Percentiles rank a stretch among this genome's conserved stretches.
phyloP scores from a whole-genome alignment of 2,888 invertebrate genomes.

The Pollenia angustigena region DNA sequence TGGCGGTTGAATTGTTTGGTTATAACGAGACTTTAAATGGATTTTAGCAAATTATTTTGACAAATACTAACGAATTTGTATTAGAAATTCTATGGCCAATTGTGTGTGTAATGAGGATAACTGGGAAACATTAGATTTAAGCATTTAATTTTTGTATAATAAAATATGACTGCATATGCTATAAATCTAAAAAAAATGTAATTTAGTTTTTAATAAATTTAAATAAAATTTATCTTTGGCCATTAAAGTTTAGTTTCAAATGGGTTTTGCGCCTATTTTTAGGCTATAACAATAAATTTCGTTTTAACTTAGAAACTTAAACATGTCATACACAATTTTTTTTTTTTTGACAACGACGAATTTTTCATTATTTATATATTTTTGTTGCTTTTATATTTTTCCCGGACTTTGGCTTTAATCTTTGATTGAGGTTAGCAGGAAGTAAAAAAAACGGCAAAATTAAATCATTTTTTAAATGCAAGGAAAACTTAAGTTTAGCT shows the following conservation, averaged over 20 bases:
- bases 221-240: slow-evolving; percentile 44
- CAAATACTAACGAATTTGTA: slow-evolving; percentile 22
- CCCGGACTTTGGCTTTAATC: slow-evolving; percentile 52
- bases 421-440: slow-evolving; percentile 67
- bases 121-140: slow-evolving; percentile 24
- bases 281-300: slow-evolving; percentile 51
- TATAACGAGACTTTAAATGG: slow-evolving; percentile 59
- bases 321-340: background rate
- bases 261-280: slow-evolving; percentile 49
- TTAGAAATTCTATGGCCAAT: slow-evolving; percentile 27
- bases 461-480: slow-evolving; percentile 15
- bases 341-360: background rate
- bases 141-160: slow-evolving; percentile 52
- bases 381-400: background rate
- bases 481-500: slow-evolving; percentile 7
- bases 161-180: slow-evolving; percentile 52
- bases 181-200: slow-evolving; percentile 52
- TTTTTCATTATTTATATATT: slow-evolving; percentile 17
- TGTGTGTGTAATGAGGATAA: background rate
- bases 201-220: slow-evolving; percentile 49
- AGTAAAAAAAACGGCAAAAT: slow-evolving; percentile 15
- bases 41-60: slow-evolving; percentile 54
- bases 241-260: slow-evolving; percentile 24
- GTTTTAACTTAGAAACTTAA: background rate
- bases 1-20: slow-evolving; percentile 38